Base-by-base conservation (phyloP, 2,888 invertebrate species). In the Pheosia gnoma region DNA sequence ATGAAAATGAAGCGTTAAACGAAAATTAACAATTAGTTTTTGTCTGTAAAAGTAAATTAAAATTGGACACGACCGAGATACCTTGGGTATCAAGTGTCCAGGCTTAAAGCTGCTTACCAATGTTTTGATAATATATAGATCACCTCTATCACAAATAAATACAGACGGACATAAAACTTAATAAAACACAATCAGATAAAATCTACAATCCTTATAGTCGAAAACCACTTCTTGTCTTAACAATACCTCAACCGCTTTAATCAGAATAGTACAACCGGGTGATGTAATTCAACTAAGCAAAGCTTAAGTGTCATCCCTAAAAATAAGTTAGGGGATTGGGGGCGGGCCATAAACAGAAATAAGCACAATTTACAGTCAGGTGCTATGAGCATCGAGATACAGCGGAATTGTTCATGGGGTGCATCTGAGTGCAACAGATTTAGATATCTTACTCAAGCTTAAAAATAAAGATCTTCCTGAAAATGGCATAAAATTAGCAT, bases 361-460 rank as follows among this genome's bases (percentile, higher is more conserved):
- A 68, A 68, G 72, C 52, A 39, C 57, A 56, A 72, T 75, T 75
- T 66, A 66, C 55, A 70, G 64, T 72, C 72, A 70, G 68, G 70
- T 75, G 56, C 45, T 38, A 47, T n/a, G 52, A 53, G 47, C 54
- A 45, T 39, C 25, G 56, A 49, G 52, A 68, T 71, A 71, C 58
- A 63, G 49, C 39, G 37, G 37, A 53, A 65, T 71, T 59, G 62
- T 74, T 66, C 70, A 67, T 74, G 49, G 25, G 25, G 25, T 25
- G 25, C 25, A 25, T 1, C 2, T 45, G 59, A 61, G 63, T 59
- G 66, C 72, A 63, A 70, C 64, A 68, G 72, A 72, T 74, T 72
- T 63, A 68, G 68, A 70, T 70, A 63, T 55, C 25, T 25, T 25
- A 25, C 2, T 25, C 25, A 25, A 25, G 25, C 25, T 25, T 25